These are phyloP conservation scores for Lagenorhynchus albirostris DNA, from an alignment of 2,113 vertebrate species.

Conservation along the genomic window DNA sequence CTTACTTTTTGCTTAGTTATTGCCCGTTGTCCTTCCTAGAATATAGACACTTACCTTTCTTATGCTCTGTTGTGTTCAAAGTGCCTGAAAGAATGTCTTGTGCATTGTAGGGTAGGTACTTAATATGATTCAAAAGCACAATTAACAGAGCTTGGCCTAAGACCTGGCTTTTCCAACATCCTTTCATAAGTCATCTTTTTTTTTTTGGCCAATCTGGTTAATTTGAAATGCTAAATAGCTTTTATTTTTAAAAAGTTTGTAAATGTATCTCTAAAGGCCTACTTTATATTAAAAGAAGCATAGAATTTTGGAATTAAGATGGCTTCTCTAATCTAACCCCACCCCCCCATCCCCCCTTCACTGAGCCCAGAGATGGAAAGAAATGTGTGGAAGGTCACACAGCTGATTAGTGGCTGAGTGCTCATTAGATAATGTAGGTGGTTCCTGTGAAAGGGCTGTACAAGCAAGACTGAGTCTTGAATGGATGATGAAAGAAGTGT, in stretches of 20 bases:
- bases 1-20: not conserved
- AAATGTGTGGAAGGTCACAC: not conserved
- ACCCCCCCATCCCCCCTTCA: not conserved
- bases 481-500: not conserved
- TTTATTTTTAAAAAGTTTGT: not conserved
- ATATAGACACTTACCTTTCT: not conserved
- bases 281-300: not conserved
- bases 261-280: not conserved
- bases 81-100: not conserved
- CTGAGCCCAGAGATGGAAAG: not conserved
- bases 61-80: not conserved
- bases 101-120: not conserved
- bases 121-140: not conserved
- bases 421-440: not conserved
- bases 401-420: not conserved
- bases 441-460: not conserved
- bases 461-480: not conserved
- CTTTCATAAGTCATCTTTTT: not conserved
- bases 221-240: not conserved
- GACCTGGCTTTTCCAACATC: not conserved
- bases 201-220: not conserved
- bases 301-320: not conserved
- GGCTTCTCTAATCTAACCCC: not conserved
- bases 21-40: not conserved
- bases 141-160: not conserved